A percentile compares a stretch with the other conserved stretches of the same genome.
These are phyloP conservation scores for Corythucha ciliata DNA, from an alignment of 2,888 invertebrate species.

Conservation along the genomic window DNA sequence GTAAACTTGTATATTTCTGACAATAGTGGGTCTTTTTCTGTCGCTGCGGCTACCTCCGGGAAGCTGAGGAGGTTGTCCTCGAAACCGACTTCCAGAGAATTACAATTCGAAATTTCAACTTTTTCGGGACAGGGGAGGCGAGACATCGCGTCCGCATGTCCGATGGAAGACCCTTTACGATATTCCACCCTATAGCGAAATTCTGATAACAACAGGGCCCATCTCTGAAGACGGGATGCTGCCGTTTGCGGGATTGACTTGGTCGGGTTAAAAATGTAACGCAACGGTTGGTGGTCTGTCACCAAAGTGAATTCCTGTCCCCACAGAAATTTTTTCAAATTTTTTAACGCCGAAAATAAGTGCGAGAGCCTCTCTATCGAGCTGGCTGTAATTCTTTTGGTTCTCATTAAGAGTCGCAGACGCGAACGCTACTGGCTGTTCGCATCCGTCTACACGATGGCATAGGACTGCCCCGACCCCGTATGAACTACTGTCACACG, in stretches of 20 bases:
- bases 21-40: no score
- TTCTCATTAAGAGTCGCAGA: conserved; percentile 9
- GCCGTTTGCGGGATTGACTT: conserved; percentile 8
- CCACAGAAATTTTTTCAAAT: conserved; percentile 40
- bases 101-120: no score
- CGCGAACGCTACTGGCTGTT: conserved; percentile 6
- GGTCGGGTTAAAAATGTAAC: conserved; percentile 16
- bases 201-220: no score
- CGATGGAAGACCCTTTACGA: no score
- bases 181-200: no score
- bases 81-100: no score
- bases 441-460: conserved; percentile 1
- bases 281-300: conserved; percentile 39
- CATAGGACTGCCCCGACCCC: conserved; percentile 14
- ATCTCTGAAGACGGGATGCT: conserved; percentile 6
- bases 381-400: conserved; percentile 22
- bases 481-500: conserved; percentile 10
- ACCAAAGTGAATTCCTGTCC: conserved; percentile 39
- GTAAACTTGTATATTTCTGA: no score
- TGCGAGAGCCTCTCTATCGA: conserved; percentile 28
- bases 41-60: no score
- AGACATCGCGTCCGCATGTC: no score
- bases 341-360: conserved; percentile 39
- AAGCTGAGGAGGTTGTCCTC: no score
- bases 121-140: no score